Evolutionary conservation across 2,888 invertebrate species (phyloP).

Genomic region (Schrankia costaestrigalis): DNA sequence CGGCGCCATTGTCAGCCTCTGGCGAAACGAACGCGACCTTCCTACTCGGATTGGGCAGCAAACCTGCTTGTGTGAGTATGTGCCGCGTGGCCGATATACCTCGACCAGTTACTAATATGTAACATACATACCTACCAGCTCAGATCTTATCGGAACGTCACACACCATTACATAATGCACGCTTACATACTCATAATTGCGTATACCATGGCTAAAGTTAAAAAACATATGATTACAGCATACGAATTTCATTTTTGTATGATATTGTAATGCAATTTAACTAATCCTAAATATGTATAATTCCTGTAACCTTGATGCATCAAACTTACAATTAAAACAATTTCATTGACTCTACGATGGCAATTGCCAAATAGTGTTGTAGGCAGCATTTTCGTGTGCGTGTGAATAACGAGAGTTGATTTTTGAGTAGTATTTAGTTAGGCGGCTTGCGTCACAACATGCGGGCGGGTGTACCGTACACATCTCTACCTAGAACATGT

Average conservation of each 20-base stretch:
- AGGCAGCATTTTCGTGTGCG: conserved; percentile 41
- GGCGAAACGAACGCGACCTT: conserved; percentile 75
- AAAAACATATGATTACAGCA: too few relatives aligned
- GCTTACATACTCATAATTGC: not conserved
- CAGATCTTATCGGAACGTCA: conserved; percentile 14
- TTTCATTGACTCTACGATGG: conserved; percentile 52
- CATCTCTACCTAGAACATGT: conserved; percentile 6
- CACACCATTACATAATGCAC: conserved; percentile 6
- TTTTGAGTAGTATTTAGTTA: conserved; percentile 39
- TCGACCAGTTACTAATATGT: conserved; percentile 29
- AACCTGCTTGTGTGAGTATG: conserved; percentile 62
- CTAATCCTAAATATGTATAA: not conserved
- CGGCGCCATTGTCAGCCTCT: conserved; percentile 72
- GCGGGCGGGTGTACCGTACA: conserved; percentile 23
- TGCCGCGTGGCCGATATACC: conserved; percentile 34
- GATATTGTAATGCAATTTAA: not conserved
- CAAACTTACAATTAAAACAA: conserved; percentile 47
- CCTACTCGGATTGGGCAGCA: conserved; percentile 70
- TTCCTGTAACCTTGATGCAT: conserved; percentile 16
- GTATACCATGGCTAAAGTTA: too few relatives aligned
- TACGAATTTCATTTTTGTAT: not conserved
- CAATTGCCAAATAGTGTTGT: conserved; percentile 52
- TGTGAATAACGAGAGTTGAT: conserved; percentile 40
- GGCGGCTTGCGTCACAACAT: conserved; percentile 40
- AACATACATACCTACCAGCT: conserved; percentile 6